Base-by-base conservation (phyloP, 1,140 invertebrate species). In the Drosophila lini region DNA sequence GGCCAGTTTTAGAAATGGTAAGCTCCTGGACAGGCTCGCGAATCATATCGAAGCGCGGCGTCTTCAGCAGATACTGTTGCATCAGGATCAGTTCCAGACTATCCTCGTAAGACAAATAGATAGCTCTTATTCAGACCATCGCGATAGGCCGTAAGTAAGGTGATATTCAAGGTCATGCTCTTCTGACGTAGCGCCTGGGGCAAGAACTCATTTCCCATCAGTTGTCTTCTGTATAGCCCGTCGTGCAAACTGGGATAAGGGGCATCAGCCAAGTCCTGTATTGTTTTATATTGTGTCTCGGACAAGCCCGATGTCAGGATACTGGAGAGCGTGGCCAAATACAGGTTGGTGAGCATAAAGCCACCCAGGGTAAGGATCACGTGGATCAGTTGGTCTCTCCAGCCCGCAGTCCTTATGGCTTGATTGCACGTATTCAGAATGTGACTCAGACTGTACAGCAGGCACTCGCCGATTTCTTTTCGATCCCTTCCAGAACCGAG, bases 261-360 rank as follows among this genome's bases (percentile, higher is more conserved):
- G 15, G 75, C 64, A 34, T 55, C 11, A 8, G 15, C 44, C 3
- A 86, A 38, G 8, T 88, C 70, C 16, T 62, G 45, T 3, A 86
- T 5, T 0, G 60, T 83, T n/a, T 74, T 80, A 10, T 65, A 67
- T 25, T 88, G 58, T 5, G 38, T 45, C 11, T 88, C 83, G 40
- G 64, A 88, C 13, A 83, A 25, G n/a, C 83, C 73, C 5, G 69
- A 64, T 8, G 83, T 80, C 0, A 88, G 40, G 63, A 88, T 88
- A 16, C 83, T 88, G 3, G 83, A 88, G 9, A 88, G 64, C 19
- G 76, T 34, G 3, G 83, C 53, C 47, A 88, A 10, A 25, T 88
- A 88, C 5, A 83, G 25, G 25, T 80, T 88, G n/a, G 83, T 88
- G 11, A 88, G 48, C 44, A 83, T 22, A 13, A 88, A 88, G 5